Base-by-base conservation (phyloP, 1,140 invertebrate species). In the Aporrectodea caliginosa region DNA sequence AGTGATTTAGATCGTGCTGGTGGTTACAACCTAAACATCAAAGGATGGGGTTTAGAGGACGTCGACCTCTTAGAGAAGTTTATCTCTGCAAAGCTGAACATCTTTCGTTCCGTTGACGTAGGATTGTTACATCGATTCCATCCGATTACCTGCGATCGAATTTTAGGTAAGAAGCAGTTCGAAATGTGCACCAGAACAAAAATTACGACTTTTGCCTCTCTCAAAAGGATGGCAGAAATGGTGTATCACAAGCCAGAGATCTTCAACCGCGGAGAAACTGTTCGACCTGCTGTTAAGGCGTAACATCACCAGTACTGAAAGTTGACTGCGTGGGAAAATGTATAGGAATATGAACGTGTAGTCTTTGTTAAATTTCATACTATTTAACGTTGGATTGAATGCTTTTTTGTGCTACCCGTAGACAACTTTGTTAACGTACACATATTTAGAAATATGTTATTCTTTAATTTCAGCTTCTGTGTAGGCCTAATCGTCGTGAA, bases 51-150 rank as follows among this genome's bases (percentile, higher is more conserved):
- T 0, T 87, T 88, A 78, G 88, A 89, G 79, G 88, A 89, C 77
- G 87, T 89, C 29, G 87, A 95, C 82, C 91, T 98, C 72, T 97
- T 92, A 86, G 93, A 96, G 77, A 96, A 94, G 82, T 91, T 94
- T 83, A 89, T 92, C 0, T 90, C 93, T 1, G 91, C 91, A 2
- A 89, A 89, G 80, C 85, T 95, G 16, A 88, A 88, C 16, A 87
- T 91, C 34, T 94, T 97, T 80, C 91, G 97, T 32, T 91, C 93
- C 0, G 91, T 93, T 0, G 97, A 99, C 88, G 92, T 92, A 0
- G 92, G 93, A 70, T 88, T 99, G 76, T 91, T 98, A n/a, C 97
- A 99, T 85, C 91, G 95, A 22, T 98, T 93, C 89, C 97, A 98
- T 88, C 91, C 92, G n/a, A 93, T 96, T 14, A 91, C 91, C 78